Evolutionary conservation across 2,113 vertebrate genomes (phyloP).

Genomic region (Spizaetus ornatus): DNA sequence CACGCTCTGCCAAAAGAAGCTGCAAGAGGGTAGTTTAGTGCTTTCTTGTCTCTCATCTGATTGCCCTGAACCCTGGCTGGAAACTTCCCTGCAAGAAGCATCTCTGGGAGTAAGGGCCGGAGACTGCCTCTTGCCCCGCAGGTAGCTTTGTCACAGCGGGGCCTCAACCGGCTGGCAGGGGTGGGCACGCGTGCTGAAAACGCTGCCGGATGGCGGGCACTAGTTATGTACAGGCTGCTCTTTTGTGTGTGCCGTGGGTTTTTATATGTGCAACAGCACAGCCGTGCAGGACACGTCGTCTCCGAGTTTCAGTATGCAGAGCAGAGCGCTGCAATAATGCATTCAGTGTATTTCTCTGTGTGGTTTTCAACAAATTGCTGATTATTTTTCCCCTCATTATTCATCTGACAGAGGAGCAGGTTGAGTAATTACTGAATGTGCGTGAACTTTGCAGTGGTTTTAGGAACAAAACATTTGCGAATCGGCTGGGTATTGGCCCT

Average conservation of each 20-base stretch:
- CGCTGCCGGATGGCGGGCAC: accelerated
- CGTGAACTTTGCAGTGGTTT: not conserved
- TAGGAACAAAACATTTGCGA: not conserved
- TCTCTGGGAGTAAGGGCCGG: not conserved
- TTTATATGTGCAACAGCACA: accelerated
- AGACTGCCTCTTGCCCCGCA: accelerated
- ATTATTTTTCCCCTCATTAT: conserved; percentile 32
- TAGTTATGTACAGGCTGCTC: accelerated
- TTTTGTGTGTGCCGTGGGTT: not conserved
- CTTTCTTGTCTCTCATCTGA: not conserved
- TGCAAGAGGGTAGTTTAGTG: not conserved
- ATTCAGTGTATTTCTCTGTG: not conserved
- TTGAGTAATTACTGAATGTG: not conserved
- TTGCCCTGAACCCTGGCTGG: not conserved
- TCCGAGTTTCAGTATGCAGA: not conserved
- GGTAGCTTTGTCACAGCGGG: not conserved
- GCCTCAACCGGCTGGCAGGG: not conserved
- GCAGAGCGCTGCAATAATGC: not conserved
- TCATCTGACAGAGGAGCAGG: conserved; percentile 29
- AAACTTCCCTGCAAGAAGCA: not conserved
- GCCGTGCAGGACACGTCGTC: not conserved
- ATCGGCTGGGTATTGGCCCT: not conserved
- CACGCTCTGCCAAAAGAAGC: not conserved
- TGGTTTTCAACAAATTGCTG: not conserved
- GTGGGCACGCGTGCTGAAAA: accelerated